Evolutionary conservation across 1,140 invertebrate genomes (phyloP), one percentile per base, ranked within the genome.

Genomic region (Brevipalpus yothersi): DNA sequence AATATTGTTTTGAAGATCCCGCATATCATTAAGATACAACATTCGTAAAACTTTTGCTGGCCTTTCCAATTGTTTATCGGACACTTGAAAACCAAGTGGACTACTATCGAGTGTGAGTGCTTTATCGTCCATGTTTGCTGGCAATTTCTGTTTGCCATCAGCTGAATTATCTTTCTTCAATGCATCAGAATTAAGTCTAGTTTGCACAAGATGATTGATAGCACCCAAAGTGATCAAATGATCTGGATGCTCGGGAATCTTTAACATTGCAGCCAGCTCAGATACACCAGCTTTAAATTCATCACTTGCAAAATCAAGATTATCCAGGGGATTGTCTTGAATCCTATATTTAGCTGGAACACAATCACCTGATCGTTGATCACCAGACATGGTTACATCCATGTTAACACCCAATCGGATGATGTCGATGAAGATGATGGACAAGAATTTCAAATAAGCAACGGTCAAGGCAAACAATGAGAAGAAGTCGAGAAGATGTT

Each of bases 1-100:
- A 43, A 95, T 93, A 67, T 80, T 80, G 0, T 90, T 95, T 72
- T 97, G 93, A 23, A 96, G 75, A 63, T 89, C 78, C 63, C 91
- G 75, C 9, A 95, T 71, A 70, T 94, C 86, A 67, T 88, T 82
- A 63, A 96, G 84, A 69, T 92, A 92, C 4, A 96, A 70, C 17
- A 96, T 75, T 45, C 86, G 78, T 31, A 96, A 72, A 47, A 93
- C 79, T 72, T 75, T 75, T 5, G 81, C 81, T 13, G 86, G 85
- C 67, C 84, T 79, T 64, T 84, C 84, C 41, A 84, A 68, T 21
- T 79, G 76, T 53, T 76, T 63, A 72, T 69, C 71, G 56, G 76
- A 76, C 54, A 78, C 74, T 59, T 84, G 77, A 71, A 81, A 80
- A 53, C 81, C 81, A 57, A 83, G 66, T 62, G 78, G 75, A 51